These are phyloP conservation scores for Ascidia mentula DNA, from an alignment of 23 tunicate genomes.

Conservation along the genomic window DNA sequence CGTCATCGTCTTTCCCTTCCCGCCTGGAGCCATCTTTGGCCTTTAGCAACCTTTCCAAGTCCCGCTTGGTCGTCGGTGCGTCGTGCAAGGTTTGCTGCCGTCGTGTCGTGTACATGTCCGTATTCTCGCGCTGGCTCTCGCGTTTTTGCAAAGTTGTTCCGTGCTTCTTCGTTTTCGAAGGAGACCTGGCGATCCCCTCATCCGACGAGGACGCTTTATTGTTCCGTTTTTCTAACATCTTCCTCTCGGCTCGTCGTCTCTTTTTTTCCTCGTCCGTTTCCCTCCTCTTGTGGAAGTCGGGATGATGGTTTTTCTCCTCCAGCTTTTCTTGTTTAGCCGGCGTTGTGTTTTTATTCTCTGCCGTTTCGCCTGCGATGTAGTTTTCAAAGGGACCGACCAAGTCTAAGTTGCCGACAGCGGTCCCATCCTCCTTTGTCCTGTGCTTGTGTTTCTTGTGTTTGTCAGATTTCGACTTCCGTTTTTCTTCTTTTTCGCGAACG, in stretches of 20 bases:
- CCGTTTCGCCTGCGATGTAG: neutral
- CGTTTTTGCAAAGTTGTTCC: neutral
- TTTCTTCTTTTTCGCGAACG: neutral
- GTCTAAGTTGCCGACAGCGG: slow-evolving; percentile 7
- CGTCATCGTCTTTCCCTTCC: neutral
- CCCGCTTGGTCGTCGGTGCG: neutral
- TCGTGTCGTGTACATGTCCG: neutral
- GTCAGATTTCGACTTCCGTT: neutral
- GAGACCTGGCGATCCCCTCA: slow-evolving; percentile 31
- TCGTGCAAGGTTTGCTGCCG: neutral
- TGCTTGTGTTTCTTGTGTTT: neutral
- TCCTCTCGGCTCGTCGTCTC: neutral
- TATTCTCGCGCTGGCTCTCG: neutral
- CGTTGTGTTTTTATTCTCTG: neutral
- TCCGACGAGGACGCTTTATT: slow-evolving; percentile 15
- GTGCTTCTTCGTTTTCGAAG: slow-evolving; percentile 10
- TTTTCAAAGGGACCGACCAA: neutral
- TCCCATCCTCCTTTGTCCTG: neutral
- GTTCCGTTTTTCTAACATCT: neutral
- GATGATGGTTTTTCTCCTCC: neutral
- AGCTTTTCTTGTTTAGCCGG: neutral
- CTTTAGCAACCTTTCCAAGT: neutral
- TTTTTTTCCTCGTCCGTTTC: slow-evolving; percentile 3
- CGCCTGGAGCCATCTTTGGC: neutral
- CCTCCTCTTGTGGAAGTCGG: neutral